These are phyloP conservation scores for Zelleria hepariella DNA, from an alignment of 2,888 invertebrate species.

Conservation along the genomic window DNA sequence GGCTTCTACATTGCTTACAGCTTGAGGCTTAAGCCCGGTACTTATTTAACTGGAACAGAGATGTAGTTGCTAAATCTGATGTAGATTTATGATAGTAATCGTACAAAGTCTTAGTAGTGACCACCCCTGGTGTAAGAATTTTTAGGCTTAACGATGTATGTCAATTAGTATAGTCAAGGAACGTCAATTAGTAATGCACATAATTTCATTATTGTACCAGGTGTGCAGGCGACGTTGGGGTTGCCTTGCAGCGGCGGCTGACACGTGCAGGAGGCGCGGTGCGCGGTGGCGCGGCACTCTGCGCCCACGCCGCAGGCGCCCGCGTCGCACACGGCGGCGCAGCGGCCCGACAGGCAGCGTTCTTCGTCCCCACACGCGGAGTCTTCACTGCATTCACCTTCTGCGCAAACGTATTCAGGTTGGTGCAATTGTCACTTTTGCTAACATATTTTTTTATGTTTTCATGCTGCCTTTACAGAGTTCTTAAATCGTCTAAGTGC, in stretches of 20 bases:
- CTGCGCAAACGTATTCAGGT: constrained; percentile 20
- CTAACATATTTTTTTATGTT: neutral
- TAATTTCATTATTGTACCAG: constrained; percentile 26
- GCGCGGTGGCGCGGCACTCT: constrained; percentile 81
- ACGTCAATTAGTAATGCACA: no score
- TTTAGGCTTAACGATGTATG: no score
- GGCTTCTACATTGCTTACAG: no score
- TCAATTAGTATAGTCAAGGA: no score
- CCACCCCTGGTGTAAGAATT: no score
- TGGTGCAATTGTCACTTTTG: neutral
- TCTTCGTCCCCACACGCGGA: constrained; percentile 81
- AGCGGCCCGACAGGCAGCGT: constrained; percentile 79
- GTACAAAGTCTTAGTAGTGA: no score
- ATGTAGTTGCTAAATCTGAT: no score
- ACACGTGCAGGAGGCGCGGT: constrained; percentile 84
- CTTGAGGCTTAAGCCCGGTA: no score
- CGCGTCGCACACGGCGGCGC: constrained; percentile 81
- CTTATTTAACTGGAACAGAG: no score
- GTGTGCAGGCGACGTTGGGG: constrained; percentile 85
- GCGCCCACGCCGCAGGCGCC: constrained; percentile 84
- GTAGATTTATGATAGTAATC: no score
- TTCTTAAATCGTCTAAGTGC: neutral
- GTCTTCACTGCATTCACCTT: constrained; percentile 77
- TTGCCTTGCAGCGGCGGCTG: constrained; percentile 81
- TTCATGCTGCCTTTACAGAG: no score